phyloP scores from a whole-genome alignment of 1,140 invertebrate genomes.

The Drosophila nasuta region DNA sequence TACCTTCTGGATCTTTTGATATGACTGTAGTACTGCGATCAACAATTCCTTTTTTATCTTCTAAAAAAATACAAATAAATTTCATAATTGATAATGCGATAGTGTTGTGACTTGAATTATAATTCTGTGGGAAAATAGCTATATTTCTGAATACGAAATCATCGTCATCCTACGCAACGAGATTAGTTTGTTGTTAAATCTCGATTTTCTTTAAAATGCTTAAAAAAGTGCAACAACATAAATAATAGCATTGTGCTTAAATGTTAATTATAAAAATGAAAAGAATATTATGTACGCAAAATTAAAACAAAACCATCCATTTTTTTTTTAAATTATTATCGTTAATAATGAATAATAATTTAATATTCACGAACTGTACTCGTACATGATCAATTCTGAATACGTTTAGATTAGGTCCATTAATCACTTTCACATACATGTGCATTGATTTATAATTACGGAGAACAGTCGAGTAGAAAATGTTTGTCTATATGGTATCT shows the following conservation, averaged over 20 bases:
- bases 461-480: too few relatives aligned
- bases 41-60: conserved; percentile 95
- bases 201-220: neutral
- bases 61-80: conserved; percentile 84
- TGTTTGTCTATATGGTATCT: too few relatives aligned
- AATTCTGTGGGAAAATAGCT: conserved; percentile 6
- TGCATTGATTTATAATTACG: too few relatives aligned
- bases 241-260: neutral
- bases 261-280: neutral
- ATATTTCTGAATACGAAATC: conserved; percentile 10
- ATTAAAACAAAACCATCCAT: neutral
- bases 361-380: too few relatives aligned
- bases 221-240: neutral
- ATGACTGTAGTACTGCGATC: conserved; percentile 97
- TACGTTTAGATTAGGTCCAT: too few relatives aligned
- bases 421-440: too few relatives aligned
- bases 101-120: conserved; percentile 26
- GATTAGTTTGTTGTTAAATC: neutral
- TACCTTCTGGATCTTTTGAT: conserved; percentile 95
- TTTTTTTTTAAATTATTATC: conserved; percentile 1
- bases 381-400: too few relatives aligned
- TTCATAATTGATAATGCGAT: conserved; percentile 58
- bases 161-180: neutral
- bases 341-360: too few relatives aligned
- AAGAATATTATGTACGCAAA: neutral